These are phyloP conservation scores for Potamarius usumacintae DNA, from an alignment of 2,113 vertebrate genomes.

Conservation along the genomic window DNA sequence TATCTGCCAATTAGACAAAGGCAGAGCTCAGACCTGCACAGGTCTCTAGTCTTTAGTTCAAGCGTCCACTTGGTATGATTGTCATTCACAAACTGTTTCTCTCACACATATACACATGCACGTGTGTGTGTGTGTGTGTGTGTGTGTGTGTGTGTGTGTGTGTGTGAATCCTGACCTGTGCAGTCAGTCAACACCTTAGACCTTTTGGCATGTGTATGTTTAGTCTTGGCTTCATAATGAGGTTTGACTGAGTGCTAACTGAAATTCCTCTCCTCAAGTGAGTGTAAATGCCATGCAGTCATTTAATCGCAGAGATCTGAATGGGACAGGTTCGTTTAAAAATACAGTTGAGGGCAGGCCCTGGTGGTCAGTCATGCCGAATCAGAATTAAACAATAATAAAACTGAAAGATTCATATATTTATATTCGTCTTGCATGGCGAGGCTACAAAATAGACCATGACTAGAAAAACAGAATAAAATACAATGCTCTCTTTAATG, in stretches of 20 bases:
- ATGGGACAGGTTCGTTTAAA: neutral
- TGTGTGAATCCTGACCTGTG: slow-evolving; percentile 19
- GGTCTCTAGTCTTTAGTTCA: neutral
- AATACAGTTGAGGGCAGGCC: neutral
- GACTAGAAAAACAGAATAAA: neutral
- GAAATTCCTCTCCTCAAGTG: slow-evolving; percentile 28
- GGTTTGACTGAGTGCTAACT: slow-evolving; percentile 60
- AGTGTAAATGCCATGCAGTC: neutral
- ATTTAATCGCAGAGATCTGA: slow-evolving; percentile 4
- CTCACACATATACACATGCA: neutral
- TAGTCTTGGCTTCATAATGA: slow-evolving; percentile 54
- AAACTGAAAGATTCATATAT: neutral
- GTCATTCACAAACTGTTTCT: slow-evolving; percentile 16
- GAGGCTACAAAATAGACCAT: neutral
- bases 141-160: neutral
- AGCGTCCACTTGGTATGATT: neutral
- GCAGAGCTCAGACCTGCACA: too few relatives aligned
- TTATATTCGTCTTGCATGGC: neutral
- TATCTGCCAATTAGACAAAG: too few relatives aligned
- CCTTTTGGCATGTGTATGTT: slow-evolving; percentile 40
- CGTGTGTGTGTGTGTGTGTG: neutral
- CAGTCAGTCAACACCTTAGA: neutral
- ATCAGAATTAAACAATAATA: neutral
- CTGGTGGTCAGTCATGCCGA: neutral
- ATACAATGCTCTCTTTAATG: neutral